These are phyloP conservation scores for Dascillus cervinus DNA, from an alignment of 2,888 invertebrate genomes.

Conservation along the genomic window DNA sequence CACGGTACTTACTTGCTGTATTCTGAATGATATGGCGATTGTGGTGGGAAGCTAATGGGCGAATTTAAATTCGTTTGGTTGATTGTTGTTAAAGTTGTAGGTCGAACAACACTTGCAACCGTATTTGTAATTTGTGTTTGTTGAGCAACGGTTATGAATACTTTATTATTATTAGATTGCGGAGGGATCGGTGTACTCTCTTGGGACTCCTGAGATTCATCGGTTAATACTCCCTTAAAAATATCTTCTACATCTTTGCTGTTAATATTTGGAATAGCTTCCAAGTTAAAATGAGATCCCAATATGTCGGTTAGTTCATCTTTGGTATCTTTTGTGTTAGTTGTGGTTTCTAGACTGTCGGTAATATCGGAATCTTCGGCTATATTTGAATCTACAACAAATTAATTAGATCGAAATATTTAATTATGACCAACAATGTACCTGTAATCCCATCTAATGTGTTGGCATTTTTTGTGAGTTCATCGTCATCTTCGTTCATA, in stretches of 20 bases:
- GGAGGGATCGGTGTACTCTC: constrained; percentile 54
- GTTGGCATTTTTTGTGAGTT: constrained; percentile 47
- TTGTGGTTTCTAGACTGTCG: constrained; percentile 34
- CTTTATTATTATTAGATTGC: constrained; percentile 19
- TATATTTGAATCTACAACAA: constrained; percentile 33
- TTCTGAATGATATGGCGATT: constrained; percentile 71
- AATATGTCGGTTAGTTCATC: constrained; percentile 63
- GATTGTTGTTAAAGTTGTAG: constrained; percentile 42
- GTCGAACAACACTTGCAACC: constrained; percentile 33
- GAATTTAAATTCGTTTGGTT: constrained; percentile 50
- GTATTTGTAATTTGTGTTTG: constrained; percentile 18
- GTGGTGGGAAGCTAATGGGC: constrained; percentile 67
- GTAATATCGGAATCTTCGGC: constrained; percentile 39
- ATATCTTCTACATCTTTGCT: constrained; percentile 87
- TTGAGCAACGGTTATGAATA: constrained; percentile 8
- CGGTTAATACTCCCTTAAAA: constrained; percentile 82
- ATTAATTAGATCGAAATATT: neutral
- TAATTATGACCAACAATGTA: constrained; percentile 23
- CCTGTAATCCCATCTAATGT: constrained; percentile 45
- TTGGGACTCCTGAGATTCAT: constrained; percentile 73
- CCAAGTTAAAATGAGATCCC: constrained; percentile 64
- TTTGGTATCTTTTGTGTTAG: constrained; percentile 53
- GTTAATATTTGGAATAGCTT: constrained; percentile 81
- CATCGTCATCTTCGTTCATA: constrained; percentile 55
- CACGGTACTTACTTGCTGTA: constrained; percentile 63